A percentile compares a stretch with the other conserved stretches of the same genome.
Evolutionary conservation across 2,113 vertebrate genomes (phyloP).

Genomic region (Melanocharis versteri): DNA sequence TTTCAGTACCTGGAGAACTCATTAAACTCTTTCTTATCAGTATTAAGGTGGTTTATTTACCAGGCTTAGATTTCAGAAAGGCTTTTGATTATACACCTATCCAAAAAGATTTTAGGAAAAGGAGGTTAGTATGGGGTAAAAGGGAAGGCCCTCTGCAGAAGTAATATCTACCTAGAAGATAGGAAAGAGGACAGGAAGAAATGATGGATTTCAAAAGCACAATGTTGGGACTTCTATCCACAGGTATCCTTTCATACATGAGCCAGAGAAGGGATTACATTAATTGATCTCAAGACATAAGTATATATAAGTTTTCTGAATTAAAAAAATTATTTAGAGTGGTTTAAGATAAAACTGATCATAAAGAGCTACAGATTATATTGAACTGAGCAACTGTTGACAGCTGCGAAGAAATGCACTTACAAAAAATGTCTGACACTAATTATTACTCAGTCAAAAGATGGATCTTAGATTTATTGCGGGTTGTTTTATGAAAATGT

Average conservation of each 20-base stretch:
- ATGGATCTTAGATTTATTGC: background rate
- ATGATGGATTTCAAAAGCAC: background rate
- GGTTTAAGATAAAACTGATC: background rate
- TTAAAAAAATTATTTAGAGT: background rate
- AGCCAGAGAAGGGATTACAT: background rate
- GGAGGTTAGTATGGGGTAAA: background rate
- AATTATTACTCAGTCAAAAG: background rate
- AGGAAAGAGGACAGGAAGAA: background rate
- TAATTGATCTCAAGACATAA: background rate
- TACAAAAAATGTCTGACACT: background rate
- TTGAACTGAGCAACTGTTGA: background rate
- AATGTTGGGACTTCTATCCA: background rate
- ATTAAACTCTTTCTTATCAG: background rate
- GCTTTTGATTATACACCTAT: background rate
- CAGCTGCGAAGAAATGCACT: background rate
- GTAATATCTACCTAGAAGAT: background rate
- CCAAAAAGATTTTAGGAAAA: background rate
- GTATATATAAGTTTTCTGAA: background rate
- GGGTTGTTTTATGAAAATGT: background rate
- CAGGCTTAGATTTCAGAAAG: background rate
- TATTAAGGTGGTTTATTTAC: background rate
- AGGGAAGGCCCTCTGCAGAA: background rate
- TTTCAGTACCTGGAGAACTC: background rate
- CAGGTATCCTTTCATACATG: background rate
- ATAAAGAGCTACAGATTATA: background rate